These are phyloP conservation scores for Plagodis pulveraria DNA, from an alignment of 2,888 invertebrate species.

Conservation along the genomic window DNA sequence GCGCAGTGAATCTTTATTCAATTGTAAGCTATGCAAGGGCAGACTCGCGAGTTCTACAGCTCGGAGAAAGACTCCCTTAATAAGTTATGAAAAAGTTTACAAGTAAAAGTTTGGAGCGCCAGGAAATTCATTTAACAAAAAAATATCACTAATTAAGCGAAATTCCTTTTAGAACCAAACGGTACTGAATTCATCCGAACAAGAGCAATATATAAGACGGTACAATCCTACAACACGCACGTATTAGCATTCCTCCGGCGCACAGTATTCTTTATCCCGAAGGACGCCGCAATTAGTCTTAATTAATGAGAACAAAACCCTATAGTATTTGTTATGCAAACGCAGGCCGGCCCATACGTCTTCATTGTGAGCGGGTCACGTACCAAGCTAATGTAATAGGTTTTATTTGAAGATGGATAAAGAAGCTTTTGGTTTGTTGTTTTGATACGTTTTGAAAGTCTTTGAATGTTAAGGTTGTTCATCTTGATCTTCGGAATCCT, in stretches of 20 bases:
- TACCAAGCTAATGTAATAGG: slow-evolving; percentile 49
- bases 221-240: slow-evolving; percentile 23
- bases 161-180: neutral
- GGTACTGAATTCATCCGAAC: slow-evolving; percentile 14
- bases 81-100: too few relatives aligned
- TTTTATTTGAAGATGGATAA: slow-evolving; percentile 21
- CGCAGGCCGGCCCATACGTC: slow-evolving; percentile 60
- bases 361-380: slow-evolving; percentile 62
- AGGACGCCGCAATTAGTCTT: slow-evolving; percentile 70
- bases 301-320: slow-evolving; percentile 62
- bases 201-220: slow-evolving; percentile 17
- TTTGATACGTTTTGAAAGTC: neutral
- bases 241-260: slow-evolving; percentile 41
- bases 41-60: too few relatives aligned
- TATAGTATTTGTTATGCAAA: slow-evolving; percentile 68
- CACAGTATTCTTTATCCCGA: slow-evolving; percentile 41
- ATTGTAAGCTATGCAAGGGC: too few relatives aligned
- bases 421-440: slow-evolving; percentile 7
- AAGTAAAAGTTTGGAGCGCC: too few relatives aligned
- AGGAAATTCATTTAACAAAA: too few relatives aligned
- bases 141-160: neutral
- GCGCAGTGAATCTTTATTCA: too few relatives aligned
- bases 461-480: too few relatives aligned
- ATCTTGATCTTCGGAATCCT: too few relatives aligned
- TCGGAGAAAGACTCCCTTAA: too few relatives aligned